A percentile compares a stretch with the other conserved stretches of the same genome.
These are phyloP conservation scores for Sialis lutaria DNA, from an alignment of 2,888 invertebrate genomes.

Conservation along the genomic window DNA sequence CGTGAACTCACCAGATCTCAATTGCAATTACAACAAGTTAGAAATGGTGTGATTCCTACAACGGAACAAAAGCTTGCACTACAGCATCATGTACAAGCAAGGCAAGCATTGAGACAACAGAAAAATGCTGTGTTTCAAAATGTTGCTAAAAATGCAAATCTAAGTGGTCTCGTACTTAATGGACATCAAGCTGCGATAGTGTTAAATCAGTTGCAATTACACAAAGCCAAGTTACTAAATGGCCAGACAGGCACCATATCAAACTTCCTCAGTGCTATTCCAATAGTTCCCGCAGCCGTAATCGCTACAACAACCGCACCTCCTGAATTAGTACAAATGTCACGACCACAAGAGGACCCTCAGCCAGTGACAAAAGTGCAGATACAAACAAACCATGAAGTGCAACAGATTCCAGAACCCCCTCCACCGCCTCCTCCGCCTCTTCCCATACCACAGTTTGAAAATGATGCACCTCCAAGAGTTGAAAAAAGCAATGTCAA, in stretches of 20 bases:
- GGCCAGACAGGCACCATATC: slow-evolving; percentile 37
- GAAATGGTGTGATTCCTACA: slow-evolving; percentile 11
- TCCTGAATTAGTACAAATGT: slow-evolving; percentile 12
- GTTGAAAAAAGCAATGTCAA: slow-evolving; percentile 32
- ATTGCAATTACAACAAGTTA: slow-evolving; percentile 51
- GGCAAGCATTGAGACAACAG: slow-evolving; percentile 27
- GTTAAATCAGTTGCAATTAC: slow-evolving; percentile 30
- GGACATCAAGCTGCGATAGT: slow-evolving; percentile 36
- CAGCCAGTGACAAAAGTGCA: slow-evolving; percentile 16
- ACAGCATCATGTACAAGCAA: slow-evolving; percentile 17
- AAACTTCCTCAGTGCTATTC: slow-evolving; percentile 32
- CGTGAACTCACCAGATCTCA: slow-evolving; percentile 63
- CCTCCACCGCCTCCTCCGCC: slow-evolving; percentile 18
- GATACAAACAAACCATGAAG: slow-evolving; percentile 7
- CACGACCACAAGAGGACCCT: slow-evolving; percentile 12
- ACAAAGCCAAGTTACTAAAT: slow-evolving; percentile 27
- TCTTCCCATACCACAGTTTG: slow-evolving; percentile 50
- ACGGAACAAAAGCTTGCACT: slow-evolving; percentile 21
- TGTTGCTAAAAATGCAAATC: slow-evolving; percentile 39
- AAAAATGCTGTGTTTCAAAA: slow-evolving; percentile 41
- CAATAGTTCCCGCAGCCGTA: slow-evolving; percentile 21
- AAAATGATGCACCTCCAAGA: slow-evolving; percentile 47
- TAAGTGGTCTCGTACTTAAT: slow-evolving; percentile 36
- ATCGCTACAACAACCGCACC: slow-evolving; percentile 21
- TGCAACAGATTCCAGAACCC: background rate